Evolutionary conservation across 2,888 invertebrate genomes (phyloP).

Genomic region (Mechanitis mazaeus): DNA sequence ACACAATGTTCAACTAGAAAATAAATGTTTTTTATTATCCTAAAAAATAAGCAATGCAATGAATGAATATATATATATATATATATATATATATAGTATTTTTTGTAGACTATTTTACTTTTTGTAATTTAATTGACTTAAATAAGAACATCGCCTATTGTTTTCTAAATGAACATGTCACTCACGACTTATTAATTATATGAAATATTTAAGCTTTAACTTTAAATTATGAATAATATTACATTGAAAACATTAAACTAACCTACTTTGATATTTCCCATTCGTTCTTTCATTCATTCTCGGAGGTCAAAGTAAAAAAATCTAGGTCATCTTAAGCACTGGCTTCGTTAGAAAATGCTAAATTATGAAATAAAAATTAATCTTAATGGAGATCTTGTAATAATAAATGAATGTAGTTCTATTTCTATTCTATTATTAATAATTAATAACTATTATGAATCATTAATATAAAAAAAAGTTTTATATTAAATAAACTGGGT

Average conservation of each 20-base stretch:
- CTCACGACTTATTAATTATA: neutral
- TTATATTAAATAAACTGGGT: too few relatives aligned
- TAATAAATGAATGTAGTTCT: neutral
- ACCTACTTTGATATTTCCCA: slow-evolving; percentile 7
- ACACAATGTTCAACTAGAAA: too few relatives aligned
- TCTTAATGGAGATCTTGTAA: slow-evolving; percentile 4
- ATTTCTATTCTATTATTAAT: neutral
- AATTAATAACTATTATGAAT: neutral
- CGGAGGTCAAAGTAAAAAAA: slow-evolving; percentile 6
- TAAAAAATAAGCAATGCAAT: too few relatives aligned
- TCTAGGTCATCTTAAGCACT: slow-evolving; percentile 8
- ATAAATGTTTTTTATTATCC: too few relatives aligned
- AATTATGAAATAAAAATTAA: neutral
- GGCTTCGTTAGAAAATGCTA: slow-evolving; percentile 2
- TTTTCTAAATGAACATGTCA: neutral
- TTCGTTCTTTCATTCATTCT: slow-evolving; percentile 6
- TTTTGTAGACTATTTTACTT: too few relatives aligned
- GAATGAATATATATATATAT: too few relatives aligned
- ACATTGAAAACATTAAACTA: slow-evolving; percentile 8
- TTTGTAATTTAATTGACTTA: too few relatives aligned
- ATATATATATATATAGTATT: too few relatives aligned
- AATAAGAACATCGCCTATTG: neutral
- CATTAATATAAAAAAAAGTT: too few relatives aligned
- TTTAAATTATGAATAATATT: neutral
- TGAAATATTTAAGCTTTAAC: neutral